phyloP scores from a whole-genome alignment of 1,140 invertebrate species.

The Drosophila sulfurigaster region DNA sequence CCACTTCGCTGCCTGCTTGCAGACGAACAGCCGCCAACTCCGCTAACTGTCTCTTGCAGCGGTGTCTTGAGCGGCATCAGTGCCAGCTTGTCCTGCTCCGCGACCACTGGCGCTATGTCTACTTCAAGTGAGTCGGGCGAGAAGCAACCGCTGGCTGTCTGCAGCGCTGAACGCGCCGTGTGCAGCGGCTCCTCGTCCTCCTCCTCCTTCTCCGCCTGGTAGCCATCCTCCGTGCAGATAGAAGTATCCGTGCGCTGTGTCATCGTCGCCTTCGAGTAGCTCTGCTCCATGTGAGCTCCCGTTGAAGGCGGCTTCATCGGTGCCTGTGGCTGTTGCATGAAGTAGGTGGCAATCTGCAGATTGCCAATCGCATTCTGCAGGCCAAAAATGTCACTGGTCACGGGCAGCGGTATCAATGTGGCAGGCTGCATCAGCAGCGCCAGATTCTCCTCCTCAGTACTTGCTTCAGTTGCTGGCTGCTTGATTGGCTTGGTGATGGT shows the following conservation, averaged over 20 bases:
- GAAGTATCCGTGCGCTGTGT: constrained; percentile 76
- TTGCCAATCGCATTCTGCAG: constrained; percentile 81
- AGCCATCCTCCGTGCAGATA: constrained; percentile 76
- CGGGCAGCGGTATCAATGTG: constrained; percentile 81
- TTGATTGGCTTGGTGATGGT: constrained; percentile 73
- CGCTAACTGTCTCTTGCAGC: neutral
- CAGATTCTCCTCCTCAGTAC: constrained; percentile 67
- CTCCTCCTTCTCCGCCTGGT: constrained; percentile 71
- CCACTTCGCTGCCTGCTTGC: neutral
- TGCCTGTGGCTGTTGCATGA: constrained; percentile 75
- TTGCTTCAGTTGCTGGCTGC: constrained; percentile 20
- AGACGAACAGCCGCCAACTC: neutral
- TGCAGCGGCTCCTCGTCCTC: constrained; percentile 38
- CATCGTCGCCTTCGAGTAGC: constrained; percentile 65
- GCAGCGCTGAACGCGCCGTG: constrained; percentile 38
- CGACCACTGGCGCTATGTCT: constrained; percentile 14
- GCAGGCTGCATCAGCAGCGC: constrained; percentile 85
- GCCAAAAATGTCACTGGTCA: constrained; percentile 79
- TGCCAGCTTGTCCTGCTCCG: constrained; percentile 59
- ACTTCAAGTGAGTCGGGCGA: constrained; percentile 70
- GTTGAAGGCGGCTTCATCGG: constrained; percentile 52
- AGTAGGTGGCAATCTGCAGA: constrained; percentile 79
- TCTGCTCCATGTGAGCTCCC: constrained; percentile 16
- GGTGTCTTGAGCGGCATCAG: constrained; percentile 65
- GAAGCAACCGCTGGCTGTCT: constrained; percentile 59